Percentiles rank a stretch among this genome's conserved stretches.
Evolutionary conservation across 1,140 invertebrate species (phyloP).

Genomic region (Oryzaephilus surinamensis): DNA sequence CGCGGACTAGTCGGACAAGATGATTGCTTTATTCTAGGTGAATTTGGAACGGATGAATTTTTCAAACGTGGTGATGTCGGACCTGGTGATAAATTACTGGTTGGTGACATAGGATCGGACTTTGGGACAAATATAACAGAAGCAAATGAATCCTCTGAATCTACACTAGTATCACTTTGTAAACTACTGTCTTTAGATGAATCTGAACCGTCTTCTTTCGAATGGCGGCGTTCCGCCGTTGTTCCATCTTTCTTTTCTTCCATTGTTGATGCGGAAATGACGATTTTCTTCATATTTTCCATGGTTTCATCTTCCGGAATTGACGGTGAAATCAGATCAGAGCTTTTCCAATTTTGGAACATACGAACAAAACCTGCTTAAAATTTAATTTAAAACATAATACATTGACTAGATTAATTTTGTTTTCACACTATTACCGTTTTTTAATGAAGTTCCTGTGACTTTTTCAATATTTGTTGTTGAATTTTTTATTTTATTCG

Average conservation of each 20-base stretch:
- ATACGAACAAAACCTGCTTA: conserved; percentile 34
- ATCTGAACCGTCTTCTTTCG: conserved; percentile 77
- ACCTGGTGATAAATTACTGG: conserved; percentile 44
- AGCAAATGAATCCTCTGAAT: conserved; percentile 85
- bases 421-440: conserved; percentile 15
- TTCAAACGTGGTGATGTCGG: conserved; percentile 44
- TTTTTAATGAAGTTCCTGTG: conserved; percentile 41
- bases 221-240: conserved; percentile 48
- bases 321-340: conserved; percentile 25
- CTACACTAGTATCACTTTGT: conserved; percentile 85
- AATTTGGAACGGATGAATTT: conserved; percentile 59
- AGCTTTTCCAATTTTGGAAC: conserved; percentile 34
- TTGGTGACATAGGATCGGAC: conserved; percentile 45
- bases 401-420: conserved; percentile 1
- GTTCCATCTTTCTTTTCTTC: conserved; percentile 29
- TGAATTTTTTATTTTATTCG: conserved; percentile 64
- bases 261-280: conserved; percentile 31
- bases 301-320: conserved; percentile 25
- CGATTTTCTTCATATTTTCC: conserved; percentile 18
- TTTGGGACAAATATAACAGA: conserved; percentile 83
- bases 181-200: conserved; percentile 85
- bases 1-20: conserved; percentile 49
- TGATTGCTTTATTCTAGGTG: conserved; percentile 49
- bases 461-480: conserved; percentile 72
- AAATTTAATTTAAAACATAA: conserved; percentile 13